These are phyloP conservation scores for Geopemphigus sp. DNA, from an alignment of 1,140 invertebrate species.

Conservation along the genomic window DNA sequence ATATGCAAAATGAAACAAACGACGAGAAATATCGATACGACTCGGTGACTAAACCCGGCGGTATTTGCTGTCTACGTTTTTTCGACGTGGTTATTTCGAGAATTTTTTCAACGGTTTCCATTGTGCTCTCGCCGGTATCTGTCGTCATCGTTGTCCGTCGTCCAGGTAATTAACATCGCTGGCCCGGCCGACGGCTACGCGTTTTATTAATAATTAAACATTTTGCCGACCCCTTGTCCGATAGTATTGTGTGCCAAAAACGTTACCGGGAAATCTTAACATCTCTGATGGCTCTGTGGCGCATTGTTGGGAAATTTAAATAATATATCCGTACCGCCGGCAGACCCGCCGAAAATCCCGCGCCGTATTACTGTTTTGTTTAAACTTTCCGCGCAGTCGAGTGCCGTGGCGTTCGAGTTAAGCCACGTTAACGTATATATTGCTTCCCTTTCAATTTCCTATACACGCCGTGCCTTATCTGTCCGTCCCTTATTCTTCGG, in stretches of 20 bases:
- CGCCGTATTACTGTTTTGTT: constrained; percentile 33
- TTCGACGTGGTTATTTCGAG: neutral
- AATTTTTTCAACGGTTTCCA: neutral
- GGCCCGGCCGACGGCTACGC: neutral
- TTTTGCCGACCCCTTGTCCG: constrained; percentile 1
- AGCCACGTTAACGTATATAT: constrained; percentile 45
- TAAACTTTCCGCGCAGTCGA: constrained; percentile 41
- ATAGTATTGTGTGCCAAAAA: constrained; percentile 41
- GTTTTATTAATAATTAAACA: constrained; percentile 48
- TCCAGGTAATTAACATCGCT: constrained; percentile 34
- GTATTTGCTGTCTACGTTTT: neutral
- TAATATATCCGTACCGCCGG: constrained; percentile 10
- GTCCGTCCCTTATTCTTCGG: too few species aligned
- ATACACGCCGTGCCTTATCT: constrained; percentile 11
- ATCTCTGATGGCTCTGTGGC: constrained; percentile 14
- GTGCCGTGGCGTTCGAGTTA: constrained; percentile 26
- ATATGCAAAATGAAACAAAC: too few species aligned
- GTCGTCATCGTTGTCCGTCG: neutral
- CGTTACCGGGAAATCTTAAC: constrained; percentile 32
- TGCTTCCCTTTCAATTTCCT: constrained; percentile 48
- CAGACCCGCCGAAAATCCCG: constrained; percentile 18
- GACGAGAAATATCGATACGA: neutral
- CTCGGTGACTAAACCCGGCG: neutral
- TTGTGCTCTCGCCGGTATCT: neutral
- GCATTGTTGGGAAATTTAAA: constrained; percentile 47